These are phyloP conservation scores for Heliconius nattereri DNA, from an alignment of 1,140 invertebrate species.

Conservation along the genomic window DNA sequence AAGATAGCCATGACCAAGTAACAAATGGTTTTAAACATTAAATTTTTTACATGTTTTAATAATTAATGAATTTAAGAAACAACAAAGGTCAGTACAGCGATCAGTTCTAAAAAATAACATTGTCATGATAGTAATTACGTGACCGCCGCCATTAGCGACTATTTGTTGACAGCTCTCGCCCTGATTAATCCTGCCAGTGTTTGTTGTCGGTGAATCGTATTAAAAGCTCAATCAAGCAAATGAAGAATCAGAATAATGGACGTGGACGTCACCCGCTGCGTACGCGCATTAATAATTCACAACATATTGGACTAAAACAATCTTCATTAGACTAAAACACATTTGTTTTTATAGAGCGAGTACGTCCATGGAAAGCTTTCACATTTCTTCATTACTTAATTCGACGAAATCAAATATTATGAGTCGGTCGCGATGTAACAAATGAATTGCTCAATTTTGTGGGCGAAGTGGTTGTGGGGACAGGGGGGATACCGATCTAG, in stretches of 20 bases:
- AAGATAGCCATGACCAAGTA: background rate
- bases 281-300: conserved; percentile 80
- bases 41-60: background rate
- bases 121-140: conserved; percentile 58
- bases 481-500: conserved; percentile 49
- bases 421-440: conserved; percentile 44
- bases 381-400: conserved; percentile 48
- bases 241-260: conserved; percentile 80
- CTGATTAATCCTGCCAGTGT: conserved; percentile 73
- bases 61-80: background rate
- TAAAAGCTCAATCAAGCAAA: conserved; percentile 81
- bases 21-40: background rate
- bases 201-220: conserved; percentile 75
- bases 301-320: conserved; percentile 68
- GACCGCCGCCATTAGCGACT: conserved; percentile 67
- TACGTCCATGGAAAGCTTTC: conserved; percentile 42
- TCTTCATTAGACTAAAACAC: conserved; percentile 78
- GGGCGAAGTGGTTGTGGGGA: conserved; percentile 50
- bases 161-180: conserved; percentile 74
- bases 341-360: conserved; percentile 64
- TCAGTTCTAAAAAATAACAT: conserved; percentile 41
- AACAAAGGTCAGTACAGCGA: conserved; percentile 1
- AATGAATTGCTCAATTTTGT: conserved; percentile 71
- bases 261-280: conserved; percentile 68
- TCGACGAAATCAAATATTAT: conserved; percentile 51